phyloP scores from a whole-genome alignment of 2,113 vertebrate species.

The Bucco capensis region DNA sequence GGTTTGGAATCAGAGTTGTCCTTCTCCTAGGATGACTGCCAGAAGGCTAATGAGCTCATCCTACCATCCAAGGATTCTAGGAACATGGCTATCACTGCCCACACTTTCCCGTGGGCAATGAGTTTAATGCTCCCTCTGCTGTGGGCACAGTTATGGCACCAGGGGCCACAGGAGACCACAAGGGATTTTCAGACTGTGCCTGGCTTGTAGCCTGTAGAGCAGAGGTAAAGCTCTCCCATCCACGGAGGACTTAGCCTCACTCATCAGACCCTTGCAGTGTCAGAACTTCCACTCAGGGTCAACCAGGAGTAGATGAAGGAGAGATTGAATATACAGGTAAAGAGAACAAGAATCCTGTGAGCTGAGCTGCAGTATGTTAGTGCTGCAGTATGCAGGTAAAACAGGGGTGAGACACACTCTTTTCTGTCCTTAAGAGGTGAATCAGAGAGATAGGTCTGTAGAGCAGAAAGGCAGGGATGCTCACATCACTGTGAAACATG shows the following conservation, averaged over 20 bases:
- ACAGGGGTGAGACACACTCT: background rate
- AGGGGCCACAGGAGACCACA: too few relatives aligned
- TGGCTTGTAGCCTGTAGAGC: too few relatives aligned
- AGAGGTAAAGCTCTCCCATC: background rate
- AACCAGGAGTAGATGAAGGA: background rate
- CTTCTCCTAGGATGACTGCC: too few relatives aligned
- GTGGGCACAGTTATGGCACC: too few relatives aligned
- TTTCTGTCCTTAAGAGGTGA: background rate
- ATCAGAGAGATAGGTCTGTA: background rate
- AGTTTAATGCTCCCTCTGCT: too few relatives aligned
- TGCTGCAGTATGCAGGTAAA: too few relatives aligned
- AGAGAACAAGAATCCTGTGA: background rate
- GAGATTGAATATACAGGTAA: background rate
- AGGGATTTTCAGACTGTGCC: too few relatives aligned
- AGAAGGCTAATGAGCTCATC: too few relatives aligned
- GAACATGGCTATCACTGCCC: too few relatives aligned
- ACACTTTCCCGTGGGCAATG: too few relatives aligned
- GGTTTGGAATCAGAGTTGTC: too few relatives aligned
- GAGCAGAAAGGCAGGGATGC: background rate
- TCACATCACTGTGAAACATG: background rate
- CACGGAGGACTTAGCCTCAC: fast-evolving
- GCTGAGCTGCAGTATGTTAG: background rate
- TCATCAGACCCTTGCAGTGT: background rate
- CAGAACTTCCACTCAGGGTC: background rate
- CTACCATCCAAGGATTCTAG: too few relatives aligned